A percentile compares a stretch with the other conserved stretches of the same genome.
Evolutionary conservation across 2,113 vertebrate species (phyloP).

Genomic region (Otus sunia): DNA sequence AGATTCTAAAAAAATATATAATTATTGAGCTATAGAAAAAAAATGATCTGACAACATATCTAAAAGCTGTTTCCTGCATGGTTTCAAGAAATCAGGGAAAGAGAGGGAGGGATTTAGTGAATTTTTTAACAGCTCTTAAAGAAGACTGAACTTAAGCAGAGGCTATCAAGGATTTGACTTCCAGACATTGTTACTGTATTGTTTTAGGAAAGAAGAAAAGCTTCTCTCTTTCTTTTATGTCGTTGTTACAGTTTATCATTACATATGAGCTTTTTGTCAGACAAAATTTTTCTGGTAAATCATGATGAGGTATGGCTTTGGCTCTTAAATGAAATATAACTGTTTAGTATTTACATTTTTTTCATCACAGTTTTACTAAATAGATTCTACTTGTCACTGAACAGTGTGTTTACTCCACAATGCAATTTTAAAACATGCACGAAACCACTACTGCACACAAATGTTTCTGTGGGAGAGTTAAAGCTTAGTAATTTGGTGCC

Average conservation of each 20-base stretch:
- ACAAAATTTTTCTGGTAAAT: not conserved
- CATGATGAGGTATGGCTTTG: not conserved
- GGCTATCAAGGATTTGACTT: not conserved
- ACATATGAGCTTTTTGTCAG: not conserved
- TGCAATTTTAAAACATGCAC: not conserved
- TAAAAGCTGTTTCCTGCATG: not conserved
- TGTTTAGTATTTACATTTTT: not conserved
- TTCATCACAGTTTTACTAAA: not conserved
- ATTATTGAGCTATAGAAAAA: not conserved
- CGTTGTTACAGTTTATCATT: not conserved
- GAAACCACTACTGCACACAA: not conserved
- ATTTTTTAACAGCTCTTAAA: not conserved
- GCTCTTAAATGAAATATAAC: not conserved
- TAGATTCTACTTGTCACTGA: not conserved
- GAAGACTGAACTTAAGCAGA: not conserved
- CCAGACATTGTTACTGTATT: not conserved
- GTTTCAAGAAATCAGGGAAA: not conserved
- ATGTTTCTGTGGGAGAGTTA: not conserved
- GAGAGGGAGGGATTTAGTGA: not conserved
- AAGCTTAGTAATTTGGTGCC: not conserved
- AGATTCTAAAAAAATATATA: not conserved
- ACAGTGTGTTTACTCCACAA: not conserved
- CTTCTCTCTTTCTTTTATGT: not conserved
- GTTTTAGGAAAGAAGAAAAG: not conserved
- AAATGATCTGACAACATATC: not conserved